phyloP scores from a whole-genome alignment of 2,113 vertebrate species.

The Elaphurus davidianus region DNA sequence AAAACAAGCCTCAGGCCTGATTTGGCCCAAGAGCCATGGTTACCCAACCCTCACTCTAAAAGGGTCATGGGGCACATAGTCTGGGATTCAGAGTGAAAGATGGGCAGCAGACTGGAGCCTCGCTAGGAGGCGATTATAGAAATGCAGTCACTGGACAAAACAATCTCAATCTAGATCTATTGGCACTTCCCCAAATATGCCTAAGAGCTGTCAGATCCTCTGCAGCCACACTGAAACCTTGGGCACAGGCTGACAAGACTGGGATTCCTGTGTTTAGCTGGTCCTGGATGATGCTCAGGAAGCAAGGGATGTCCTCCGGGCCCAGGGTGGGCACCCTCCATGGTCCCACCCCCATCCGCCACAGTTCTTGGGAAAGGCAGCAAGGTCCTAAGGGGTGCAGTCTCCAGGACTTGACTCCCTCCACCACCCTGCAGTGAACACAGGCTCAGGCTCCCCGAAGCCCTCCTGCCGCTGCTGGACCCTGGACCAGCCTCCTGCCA shows the following conservation, averaged over 20 bases:
- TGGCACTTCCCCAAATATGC: background rate
- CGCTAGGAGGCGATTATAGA: too few relatives aligned
- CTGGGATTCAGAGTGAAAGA: background rate
- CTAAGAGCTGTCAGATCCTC: background rate
- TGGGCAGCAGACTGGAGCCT: background rate
- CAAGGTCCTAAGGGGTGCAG: accelerated
- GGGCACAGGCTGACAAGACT: background rate
- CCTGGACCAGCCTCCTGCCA: background rate
- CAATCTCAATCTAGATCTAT: background rate
- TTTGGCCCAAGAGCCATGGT: background rate
- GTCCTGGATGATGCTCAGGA: background rate
- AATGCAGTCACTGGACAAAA: background rate
- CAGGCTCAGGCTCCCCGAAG: background rate
- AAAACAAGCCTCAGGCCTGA: background rate
- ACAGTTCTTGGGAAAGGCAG: background rate
- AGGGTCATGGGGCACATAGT: accelerated
- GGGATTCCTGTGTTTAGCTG: background rate
- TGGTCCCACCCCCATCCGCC: background rate
- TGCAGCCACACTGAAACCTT: background rate
- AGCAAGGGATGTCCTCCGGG: background rate
- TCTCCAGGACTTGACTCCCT: background rate
- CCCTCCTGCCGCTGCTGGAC: background rate
- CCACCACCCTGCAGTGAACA: background rate
- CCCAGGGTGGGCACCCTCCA: accelerated
- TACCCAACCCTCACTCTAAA: background rate